Conservation (phyloP, 2,888 invertebrate genomes). For the Brachypalpus laphriformis region DNA sequence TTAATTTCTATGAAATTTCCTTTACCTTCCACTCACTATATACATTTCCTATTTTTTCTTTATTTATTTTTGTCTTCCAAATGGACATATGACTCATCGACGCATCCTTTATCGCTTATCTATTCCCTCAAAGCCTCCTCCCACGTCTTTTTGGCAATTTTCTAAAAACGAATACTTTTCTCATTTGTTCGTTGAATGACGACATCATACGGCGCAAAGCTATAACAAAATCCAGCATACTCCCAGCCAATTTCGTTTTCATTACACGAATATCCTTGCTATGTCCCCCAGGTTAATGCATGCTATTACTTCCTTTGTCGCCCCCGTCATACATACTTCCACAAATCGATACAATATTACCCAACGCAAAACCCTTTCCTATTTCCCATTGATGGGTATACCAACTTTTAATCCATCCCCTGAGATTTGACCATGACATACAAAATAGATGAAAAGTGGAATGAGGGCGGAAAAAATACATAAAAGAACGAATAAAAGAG, state of each 20-base stretch:
- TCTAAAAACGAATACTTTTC: no score
- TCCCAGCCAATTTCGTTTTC: background rate
- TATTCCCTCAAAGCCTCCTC: no score
- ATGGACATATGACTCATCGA: no score
- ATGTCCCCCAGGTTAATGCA: background rate
- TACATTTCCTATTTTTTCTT: no score
- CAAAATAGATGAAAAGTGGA: conserved; percentile 1
- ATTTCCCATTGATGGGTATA: background rate
- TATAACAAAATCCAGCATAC: background rate
- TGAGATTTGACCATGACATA: background rate
- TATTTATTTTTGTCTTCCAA: no score
- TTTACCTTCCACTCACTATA: no score
- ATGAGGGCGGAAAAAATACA: no score
- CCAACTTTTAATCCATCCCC: conserved; percentile 3
- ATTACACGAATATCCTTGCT: background rate
- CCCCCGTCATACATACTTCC: background rate
- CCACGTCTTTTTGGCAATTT: no score
- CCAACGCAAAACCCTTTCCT: background rate
- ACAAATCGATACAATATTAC: background rate
- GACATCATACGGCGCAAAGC: background rate
- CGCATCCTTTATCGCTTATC: no score
- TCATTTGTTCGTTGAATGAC: background rate
- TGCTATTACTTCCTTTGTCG: background rate
- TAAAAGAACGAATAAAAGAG: background rate
- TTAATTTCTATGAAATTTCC: no score